Percentiles rank a stretch among this genome's conserved stretches.
Conservation (phyloP, 2,113 vertebrate genomes). For the Semicossyphus pulcher region DNA sequence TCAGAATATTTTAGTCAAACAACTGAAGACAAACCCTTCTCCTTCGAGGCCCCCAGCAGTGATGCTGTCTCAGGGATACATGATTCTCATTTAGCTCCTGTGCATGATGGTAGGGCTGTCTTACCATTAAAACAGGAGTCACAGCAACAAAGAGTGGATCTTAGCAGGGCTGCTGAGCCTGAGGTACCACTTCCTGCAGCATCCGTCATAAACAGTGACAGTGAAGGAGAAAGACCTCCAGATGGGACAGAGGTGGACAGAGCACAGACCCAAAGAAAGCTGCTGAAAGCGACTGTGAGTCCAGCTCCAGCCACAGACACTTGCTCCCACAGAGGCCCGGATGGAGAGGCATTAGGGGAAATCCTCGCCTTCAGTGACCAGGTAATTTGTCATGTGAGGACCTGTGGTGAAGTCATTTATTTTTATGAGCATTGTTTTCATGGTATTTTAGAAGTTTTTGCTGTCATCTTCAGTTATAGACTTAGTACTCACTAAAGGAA, state of each 20-base stretch:
- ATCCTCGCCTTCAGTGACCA: conserved; percentile 92
- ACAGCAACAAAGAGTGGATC: conserved; percentile 33
- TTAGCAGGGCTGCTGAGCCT: conserved; percentile 6
- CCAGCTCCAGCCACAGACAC: conserved; percentile 64
- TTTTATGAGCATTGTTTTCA: too few species aligned
- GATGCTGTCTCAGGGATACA: conserved; percentile 30
- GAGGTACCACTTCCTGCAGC: neutral
- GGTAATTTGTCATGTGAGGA: conserved; percentile 41
- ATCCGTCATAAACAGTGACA: conserved; percentile 43
- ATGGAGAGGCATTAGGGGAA: conserved; percentile 80
- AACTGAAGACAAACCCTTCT: conserved; percentile 8
- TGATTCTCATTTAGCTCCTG: conserved; percentile 15
- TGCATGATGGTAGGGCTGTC: neutral
- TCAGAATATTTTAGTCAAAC: neutral
- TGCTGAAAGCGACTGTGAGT: conserved; percentile 71
- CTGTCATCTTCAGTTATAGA: too few species aligned
- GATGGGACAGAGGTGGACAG: conserved; percentile 18
- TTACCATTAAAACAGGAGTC: conserved; percentile 1
- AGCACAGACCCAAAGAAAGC: conserved; percentile 49
- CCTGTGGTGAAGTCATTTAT: too few species aligned
- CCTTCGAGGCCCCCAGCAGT: neutral
- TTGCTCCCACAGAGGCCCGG: conserved; percentile 15
- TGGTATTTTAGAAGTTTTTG: too few species aligned
- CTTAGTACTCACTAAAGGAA: too few species aligned
- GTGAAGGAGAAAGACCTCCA: conserved; percentile 19